Evolutionary conservation across 2,797 vertebrate species (phyloP), one percentile per base, ranked within the genome.

Genomic region (Myotis vivesi): DNA sequence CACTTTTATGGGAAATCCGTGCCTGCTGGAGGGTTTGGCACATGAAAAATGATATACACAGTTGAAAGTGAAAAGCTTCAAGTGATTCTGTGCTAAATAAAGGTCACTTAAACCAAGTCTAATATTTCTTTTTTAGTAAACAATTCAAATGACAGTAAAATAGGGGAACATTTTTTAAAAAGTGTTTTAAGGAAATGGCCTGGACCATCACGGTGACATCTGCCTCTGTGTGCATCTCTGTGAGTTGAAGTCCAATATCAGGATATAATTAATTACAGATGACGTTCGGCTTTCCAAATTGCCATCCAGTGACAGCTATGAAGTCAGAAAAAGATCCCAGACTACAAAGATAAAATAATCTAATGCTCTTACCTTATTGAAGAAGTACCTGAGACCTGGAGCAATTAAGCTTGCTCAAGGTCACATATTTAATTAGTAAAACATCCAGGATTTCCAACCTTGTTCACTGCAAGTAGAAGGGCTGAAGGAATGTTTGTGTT

Each of bases 121-220:
- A 22, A 8, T 46, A 91, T 55, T 88, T 87, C 28, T 68, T 72
- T 57, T 72, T 73, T 41, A 83, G 23, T 73, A 84, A 80, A 72
- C 55, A 95, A 62, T 84, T 84, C 72, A 95, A 96, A 66, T 72
- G 30, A 76, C 16, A 83, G n/a, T 33, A 30, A 87, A 86, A 84
- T 16, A 19, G 19, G 2, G 8, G 30, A 12, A 62, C 62, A 41
- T 19, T 68, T 87, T 23, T 33, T 33, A 1, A 80, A 89, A 44
- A 51, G 57, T 28, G 12, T 55, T 92, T 93, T 69, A 57, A 93
- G 55, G 55, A 87, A 89, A n/a, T 66, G 53, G 3, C 22, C 28
- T 57, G 6, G 16, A 33, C 15, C 77, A 9, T 87, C 36, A 46
- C 0, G 1, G 11, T 46, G 71, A 55, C 38, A 19, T 38, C 17